Percentiles rank a stretch among this genome's conserved stretches.
These are phyloP conservation scores for Clitarchus hookeri DNA, from an alignment of 2,888 invertebrate genomes.

Conservation along the genomic window DNA sequence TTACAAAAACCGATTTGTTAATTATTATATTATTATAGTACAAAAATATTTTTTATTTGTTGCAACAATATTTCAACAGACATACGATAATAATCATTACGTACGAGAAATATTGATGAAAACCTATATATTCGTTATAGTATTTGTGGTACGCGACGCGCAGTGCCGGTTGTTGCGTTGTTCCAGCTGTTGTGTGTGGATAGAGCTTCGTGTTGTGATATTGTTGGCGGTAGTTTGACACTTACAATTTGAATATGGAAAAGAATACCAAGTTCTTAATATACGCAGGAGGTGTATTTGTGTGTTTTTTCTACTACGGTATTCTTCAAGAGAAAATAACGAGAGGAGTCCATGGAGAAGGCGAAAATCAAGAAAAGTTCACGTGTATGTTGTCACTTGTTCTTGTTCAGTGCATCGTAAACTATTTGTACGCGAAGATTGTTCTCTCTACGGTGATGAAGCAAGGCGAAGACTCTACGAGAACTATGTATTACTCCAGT, in stretches of 20 bases:
- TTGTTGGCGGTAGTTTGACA: neutral
- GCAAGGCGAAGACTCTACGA: conserved; percentile 78
- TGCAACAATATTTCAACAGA: too few species aligned
- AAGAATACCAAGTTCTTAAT: conserved; percentile 67
- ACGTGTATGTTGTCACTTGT: conserved; percentile 86
- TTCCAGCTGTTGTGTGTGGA: neutral
- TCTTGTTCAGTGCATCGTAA: conserved; percentile 86
- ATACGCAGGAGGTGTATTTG: conserved; percentile 87
- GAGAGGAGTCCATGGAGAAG: conserved; percentile 78
- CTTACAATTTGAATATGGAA: conserved; percentile 48
- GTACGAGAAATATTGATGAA: too few species aligned
- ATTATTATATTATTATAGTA: too few species aligned
- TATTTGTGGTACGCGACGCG: neutral
- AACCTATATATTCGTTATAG: too few species aligned
- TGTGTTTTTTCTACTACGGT: conserved; percentile 92
- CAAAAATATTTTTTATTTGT: too few species aligned
- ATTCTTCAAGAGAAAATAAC: conserved; percentile 96
- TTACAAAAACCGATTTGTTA: too few species aligned
- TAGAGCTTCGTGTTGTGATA: neutral
- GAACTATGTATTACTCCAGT: conserved; percentile 74
- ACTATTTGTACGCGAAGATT: conserved; percentile 80
- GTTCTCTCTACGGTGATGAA: conserved; percentile 60
- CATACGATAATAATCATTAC: too few species aligned
- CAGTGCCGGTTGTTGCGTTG: neutral
- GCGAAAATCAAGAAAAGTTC: conserved; percentile 73